Conservation (phyloP, 2,797 vertebrate species). For the Sebastes cheni region DNA sequence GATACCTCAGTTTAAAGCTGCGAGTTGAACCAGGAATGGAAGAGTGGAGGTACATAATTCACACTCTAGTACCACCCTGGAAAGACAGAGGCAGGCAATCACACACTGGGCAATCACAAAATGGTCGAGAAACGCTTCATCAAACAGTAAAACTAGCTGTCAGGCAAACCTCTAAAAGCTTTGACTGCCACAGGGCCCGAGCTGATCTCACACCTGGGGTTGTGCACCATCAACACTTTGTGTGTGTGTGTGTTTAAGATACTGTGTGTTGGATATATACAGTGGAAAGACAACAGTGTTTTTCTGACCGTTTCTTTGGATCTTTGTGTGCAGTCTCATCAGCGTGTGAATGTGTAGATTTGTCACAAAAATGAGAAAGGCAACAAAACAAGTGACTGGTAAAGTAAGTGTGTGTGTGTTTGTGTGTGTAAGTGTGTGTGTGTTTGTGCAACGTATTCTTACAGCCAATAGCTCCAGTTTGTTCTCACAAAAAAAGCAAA, state of each 20-base stretch:
- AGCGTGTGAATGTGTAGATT: not conserved
- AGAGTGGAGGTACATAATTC: constrained; percentile 57
- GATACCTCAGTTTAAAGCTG: constrained; percentile 59
- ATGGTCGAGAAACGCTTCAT: constrained; percentile 57
- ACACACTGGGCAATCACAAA: constrained; percentile 62
- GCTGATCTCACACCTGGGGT: constrained; percentile 28
- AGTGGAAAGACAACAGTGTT: not conserved
- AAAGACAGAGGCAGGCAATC: constrained; percentile 67
- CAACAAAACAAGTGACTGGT: not conserved
- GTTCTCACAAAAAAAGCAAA: not conserved
- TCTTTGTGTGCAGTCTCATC: not conserved
- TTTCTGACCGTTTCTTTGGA: not conserved
- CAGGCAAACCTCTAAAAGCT: constrained; percentile 49
- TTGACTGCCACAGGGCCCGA: constrained; percentile 15
- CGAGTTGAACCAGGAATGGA: constrained; percentile 31
- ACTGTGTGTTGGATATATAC: not conserved
- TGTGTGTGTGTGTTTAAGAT: constrained; percentile 1
- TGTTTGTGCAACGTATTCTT: not conserved
- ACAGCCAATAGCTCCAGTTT: not conserved
- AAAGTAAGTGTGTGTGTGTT: not conserved
- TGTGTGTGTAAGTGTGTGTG: not conserved
- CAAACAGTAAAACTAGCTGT: constrained; percentile 53
- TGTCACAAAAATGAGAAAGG: not conserved
- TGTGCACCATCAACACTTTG: not conserved
- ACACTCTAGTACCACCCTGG: constrained; percentile 43